Base-by-base conservation (phyloP, 1,140 invertebrate genomes). In the Papilio glaucus region DNA sequence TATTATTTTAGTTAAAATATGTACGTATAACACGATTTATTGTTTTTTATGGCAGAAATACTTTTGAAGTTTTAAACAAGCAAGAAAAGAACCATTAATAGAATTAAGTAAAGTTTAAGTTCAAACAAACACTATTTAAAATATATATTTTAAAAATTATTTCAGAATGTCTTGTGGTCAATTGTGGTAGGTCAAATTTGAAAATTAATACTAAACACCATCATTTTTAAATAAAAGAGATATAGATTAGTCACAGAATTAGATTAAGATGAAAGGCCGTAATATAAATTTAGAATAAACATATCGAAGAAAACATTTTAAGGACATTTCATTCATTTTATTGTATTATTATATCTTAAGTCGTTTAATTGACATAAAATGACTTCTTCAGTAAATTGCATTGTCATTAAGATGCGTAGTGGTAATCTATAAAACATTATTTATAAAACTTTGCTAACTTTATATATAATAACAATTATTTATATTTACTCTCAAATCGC, bases 281-380 rank as follows among this genome's bases (percentile, higher is more conserved):
- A 21, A 49, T 4, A 18, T 49, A 10, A 49, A 49, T 49, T 57
- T 57, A 57, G 18, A 24, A 24, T 57, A 57, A 57, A 1, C 4
- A 57, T 45, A 4, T 42, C n/a, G 63, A 29, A 45, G 63, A 45
- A 45, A 45, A 39, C 21, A 15, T 53, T 53, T 53, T 53, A 6
- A n/a, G 6, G n/a, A 53, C 6, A 53, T 53, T 53, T 15, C 21
- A 18, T 39, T 41, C 39, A 65, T 65, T 39, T 65, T 39, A 65
- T 39, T 41, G 18, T 41, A 38, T 37, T 65, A 65, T 37, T 68
- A 49, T 68, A 68, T 68, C 26, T 13, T 69, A 37, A 53, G 15
- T 49, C 29, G 18, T 67, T 67, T 67, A 69, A 69, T 69, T 69
- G 67, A 69, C 67, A 69, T 49, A 69, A 69, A 69, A 39, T 67